phyloP scores from a whole-genome alignment of 2,113 vertebrate genomes.

The Paradoxurus hermaphroditus region DNA sequence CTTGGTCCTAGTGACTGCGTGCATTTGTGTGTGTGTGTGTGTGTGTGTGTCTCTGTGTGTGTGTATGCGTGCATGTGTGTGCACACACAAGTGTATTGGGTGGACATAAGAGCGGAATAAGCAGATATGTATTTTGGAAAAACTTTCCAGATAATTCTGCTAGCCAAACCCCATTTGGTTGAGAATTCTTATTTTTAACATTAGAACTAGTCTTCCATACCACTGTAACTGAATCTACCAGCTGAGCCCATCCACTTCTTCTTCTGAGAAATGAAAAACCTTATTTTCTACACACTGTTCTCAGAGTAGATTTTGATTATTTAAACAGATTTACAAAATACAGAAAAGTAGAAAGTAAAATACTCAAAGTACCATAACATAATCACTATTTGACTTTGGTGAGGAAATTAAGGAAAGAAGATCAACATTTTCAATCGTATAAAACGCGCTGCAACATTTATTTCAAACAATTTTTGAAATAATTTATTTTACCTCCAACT shows the following conservation, averaged over 20 bases:
- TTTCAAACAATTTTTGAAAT: not conserved
- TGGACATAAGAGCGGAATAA: not conserved
- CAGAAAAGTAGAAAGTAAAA: not conserved
- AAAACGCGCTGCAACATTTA: not conserved
- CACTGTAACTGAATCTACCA: not conserved
- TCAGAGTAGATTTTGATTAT: not conserved
- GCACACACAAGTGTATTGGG: too few species aligned
- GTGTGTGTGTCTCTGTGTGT: accelerated
- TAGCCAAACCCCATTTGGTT: not conserved
- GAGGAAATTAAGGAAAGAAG: not conserved
- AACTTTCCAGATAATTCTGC: not conserved
- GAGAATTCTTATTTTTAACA: not conserved
- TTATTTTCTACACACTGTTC: not conserved
- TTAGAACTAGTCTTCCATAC: not conserved
- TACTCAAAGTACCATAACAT: not conserved
- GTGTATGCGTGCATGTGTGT: accelerated
- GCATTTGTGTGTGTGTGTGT: not conserved
- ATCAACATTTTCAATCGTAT: not conserved
- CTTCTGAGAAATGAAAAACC: not conserved
- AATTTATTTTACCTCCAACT: not conserved
- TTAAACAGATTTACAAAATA: not conserved
- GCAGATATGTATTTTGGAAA: not conserved
- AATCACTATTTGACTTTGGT: not conserved
- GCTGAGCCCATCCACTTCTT: not conserved
- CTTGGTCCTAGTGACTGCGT: not conserved